A percentile compares a stretch with the other conserved stretches of the same genome.
Evolutionary conservation across 1,140 invertebrate genomes (phyloP).

Genomic region (Heliconius congener): DNA sequence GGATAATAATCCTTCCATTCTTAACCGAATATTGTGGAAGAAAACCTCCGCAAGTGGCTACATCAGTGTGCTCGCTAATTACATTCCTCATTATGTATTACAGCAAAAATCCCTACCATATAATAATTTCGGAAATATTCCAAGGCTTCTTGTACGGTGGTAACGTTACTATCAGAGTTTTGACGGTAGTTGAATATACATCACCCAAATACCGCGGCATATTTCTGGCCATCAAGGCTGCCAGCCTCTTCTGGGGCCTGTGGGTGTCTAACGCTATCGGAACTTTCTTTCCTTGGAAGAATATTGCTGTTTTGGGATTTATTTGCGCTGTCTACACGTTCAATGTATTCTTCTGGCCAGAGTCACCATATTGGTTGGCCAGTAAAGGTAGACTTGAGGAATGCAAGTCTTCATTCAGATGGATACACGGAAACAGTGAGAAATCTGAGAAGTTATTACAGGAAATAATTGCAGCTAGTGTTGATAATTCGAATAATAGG

Average conservation of each 20-base stretch:
- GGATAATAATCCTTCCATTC: background rate
- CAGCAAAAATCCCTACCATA: constrained; percentile 41
- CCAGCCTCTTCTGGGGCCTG: constrained; percentile 49
- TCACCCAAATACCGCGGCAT: constrained; percentile 48
- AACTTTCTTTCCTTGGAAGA: constrained; percentile 40
- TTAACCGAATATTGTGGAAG: background rate
- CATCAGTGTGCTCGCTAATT: constrained; percentile 15
- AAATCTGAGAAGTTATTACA: constrained; percentile 44
- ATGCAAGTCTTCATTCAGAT: constrained; percentile 38
- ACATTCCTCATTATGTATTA: constrained; percentile 41
- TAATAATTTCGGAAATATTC: constrained; percentile 46
- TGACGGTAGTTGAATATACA: constrained; percentile 47
- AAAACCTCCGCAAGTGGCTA: constrained; percentile 13
- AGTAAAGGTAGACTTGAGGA: constrained; percentile 45
- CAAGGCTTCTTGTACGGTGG: constrained; percentile 43
- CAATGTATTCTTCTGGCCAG: constrained; percentile 43
- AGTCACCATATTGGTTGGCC: constrained; percentile 54
- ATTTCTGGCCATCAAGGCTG: constrained; percentile 48
- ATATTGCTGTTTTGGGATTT: constrained; percentile 41
- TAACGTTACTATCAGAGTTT: constrained; percentile 41
- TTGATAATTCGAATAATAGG: constrained; percentile 22
- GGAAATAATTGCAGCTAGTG: constrained; percentile 37
- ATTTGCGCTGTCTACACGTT: constrained; percentile 40
- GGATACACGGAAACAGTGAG: constrained; percentile 43
- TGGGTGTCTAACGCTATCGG: constrained; percentile 53